A percentile compares a stretch with the other conserved stretches of the same genome.
Conservation (phyloP, 2,797 vertebrate species). For the Gallinago solitaria region DNA sequence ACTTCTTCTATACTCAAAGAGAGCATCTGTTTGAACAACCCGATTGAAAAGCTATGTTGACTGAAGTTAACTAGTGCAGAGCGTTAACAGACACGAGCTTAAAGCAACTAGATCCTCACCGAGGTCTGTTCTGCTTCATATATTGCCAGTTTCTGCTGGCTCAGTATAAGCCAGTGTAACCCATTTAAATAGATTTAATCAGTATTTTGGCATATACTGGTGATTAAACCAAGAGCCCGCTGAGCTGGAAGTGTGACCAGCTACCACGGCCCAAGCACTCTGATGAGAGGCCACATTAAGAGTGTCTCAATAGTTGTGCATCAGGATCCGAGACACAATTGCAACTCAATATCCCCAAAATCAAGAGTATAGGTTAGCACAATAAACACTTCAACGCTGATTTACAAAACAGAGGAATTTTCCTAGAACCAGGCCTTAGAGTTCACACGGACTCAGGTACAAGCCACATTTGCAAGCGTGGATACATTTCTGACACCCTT, state of each 20-base stretch:
- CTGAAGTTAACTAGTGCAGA: background rate
- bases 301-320: background rate
- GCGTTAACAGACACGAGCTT: background rate
- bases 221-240: background rate
- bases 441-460: background rate
- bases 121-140: background rate
- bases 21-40: conserved; percentile 8
- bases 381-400: background rate
- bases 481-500: background rate
- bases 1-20: background rate
- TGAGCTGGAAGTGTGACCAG: background rate
- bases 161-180: background rate
- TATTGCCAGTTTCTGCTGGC: background rate
- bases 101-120: background rate
- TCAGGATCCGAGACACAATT: background rate
- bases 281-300: background rate
- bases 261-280: background rate
- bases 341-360: background rate
- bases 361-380: background rate
- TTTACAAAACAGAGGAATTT: background rate
- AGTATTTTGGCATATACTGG: background rate
- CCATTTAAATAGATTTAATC: background rate
- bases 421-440: background rate
- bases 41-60: background rate
- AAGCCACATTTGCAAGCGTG: background rate